Evolutionary conservation across 2,888 invertebrate genomes (phyloP).

Genomic region (Dryococelus australis): DNA sequence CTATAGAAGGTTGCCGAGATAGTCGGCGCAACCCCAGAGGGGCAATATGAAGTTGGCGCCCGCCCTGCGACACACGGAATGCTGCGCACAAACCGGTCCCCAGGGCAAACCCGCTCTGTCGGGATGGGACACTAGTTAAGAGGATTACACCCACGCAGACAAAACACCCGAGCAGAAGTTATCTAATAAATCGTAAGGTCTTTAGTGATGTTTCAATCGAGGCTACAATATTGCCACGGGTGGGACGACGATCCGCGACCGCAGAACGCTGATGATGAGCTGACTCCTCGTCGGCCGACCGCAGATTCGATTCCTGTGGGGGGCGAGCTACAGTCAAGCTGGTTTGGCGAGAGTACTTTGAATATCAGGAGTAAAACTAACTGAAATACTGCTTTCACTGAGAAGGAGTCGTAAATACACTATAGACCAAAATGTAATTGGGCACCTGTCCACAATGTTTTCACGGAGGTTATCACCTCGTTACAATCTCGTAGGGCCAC

Average conservation of each 20-base stretch:
- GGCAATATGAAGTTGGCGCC: not conserved
- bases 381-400: too few species aligned
- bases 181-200: slow-evolving; percentile 9
- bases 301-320: not conserved
- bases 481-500: too few species aligned
- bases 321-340: too few species aligned
- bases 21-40: too few species aligned
- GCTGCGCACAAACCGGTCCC: not conserved
- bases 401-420: too few species aligned
- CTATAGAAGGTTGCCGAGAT: too few species aligned
- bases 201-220: slow-evolving; percentile 10
- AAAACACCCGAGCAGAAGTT: not conserved
- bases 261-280: not conserved
- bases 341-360: too few species aligned
- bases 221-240: not conserved
- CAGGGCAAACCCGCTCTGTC: not conserved
- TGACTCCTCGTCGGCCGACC: not conserved
- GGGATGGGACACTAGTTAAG: not conserved
- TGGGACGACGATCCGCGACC: not conserved
- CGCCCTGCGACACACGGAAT: not conserved
- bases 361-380: too few species aligned
- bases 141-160: not conserved
- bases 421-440: too few species aligned
- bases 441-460: too few species aligned
- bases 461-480: too few species aligned